Percentiles rank a stretch among this genome's conserved stretches.
Conservation (phyloP, 2,113 vertebrate species). For the Antechinus flavipes region DNA sequence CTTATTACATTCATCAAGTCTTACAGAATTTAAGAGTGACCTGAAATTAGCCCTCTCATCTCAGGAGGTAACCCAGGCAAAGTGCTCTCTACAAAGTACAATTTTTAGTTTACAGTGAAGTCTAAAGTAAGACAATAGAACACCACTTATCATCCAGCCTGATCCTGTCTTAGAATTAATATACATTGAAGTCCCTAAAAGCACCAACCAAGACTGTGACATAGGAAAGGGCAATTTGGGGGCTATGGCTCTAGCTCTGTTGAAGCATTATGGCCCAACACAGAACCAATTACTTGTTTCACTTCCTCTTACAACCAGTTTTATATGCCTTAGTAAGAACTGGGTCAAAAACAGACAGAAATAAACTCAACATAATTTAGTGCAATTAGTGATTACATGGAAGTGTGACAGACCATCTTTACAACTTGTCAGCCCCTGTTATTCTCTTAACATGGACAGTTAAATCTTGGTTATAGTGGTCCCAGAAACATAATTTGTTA, state of each 20-base stretch:
- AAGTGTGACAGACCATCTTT: background rate
- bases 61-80: background rate
- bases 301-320: background rate
- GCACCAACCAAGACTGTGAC: background rate
- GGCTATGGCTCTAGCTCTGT: background rate
- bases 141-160: background rate
- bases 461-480: accelerated
- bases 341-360: background rate
- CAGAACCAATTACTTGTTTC: background rate
- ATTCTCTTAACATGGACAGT: background rate
- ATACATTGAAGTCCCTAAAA: background rate
- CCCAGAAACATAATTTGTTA: background rate
- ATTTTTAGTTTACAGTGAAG: background rate
- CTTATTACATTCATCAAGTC: background rate
- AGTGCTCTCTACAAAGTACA: background rate
- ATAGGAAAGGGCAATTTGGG: background rate
- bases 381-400: background rate
- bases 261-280: no score
- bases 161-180: background rate
- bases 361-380: background rate
- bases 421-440: no score
- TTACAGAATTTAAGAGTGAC: background rate
- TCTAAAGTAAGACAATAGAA: background rate
- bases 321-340: background rate
- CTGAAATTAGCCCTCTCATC: background rate